phyloP scores from a whole-genome alignment of 2,113 vertebrate species.

The Hystrix cristata region DNA sequence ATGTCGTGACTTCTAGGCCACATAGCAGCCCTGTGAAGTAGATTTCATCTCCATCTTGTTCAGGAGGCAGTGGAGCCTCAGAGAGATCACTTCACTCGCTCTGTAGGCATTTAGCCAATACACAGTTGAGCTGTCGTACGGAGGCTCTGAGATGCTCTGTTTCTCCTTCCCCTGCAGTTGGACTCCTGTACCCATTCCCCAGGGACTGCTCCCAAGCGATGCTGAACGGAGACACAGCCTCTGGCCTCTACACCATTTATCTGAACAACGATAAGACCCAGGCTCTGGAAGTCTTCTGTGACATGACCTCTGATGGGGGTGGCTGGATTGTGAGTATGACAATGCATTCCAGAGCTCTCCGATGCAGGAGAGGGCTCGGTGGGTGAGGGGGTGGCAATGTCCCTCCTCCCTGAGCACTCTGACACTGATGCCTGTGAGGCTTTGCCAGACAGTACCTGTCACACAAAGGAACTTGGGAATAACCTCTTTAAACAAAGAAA shows the following conservation, averaged over 20 bases:
- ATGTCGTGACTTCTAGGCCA: background rate
- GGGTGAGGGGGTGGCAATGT: fast-evolving
- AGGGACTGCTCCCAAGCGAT: conserved; percentile 97
- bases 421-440: background rate
- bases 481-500: background rate
- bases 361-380: fast-evolving
- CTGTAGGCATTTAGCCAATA: background rate
- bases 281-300: conserved; percentile 95
- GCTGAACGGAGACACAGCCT: conserved; percentile 94
- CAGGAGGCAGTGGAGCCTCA: background rate
- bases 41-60: background rate
- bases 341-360: background rate
- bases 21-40: background rate
- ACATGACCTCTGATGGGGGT: conserved; percentile 96
- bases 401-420: background rate
- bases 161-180: conserved; percentile 87
- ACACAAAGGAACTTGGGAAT: background rate
- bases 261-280: conserved; percentile 93
- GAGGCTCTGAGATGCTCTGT: background rate
- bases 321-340: conserved; percentile 97
- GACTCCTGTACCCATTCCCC: conserved; percentile 95
- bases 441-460: background rate
- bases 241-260: conserved; percentile 95
- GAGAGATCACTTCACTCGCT: background rate
- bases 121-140: background rate